Base-by-base conservation (phyloP, 2,888 invertebrate genomes). In the Eilema caniola region DNA sequence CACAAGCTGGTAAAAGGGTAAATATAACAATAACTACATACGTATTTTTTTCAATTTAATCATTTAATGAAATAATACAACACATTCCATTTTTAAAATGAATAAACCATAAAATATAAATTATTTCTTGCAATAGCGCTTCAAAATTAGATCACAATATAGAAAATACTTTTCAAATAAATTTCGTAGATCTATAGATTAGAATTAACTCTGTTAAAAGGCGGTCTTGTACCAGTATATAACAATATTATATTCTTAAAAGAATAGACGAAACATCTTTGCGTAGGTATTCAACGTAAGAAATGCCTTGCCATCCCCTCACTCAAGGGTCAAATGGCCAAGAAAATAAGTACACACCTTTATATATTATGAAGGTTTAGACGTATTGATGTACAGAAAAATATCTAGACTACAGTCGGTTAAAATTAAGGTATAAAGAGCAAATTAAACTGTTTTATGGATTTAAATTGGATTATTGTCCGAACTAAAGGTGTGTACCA, bases 11-110 rank as follows among this genome's bases (percentile, higher is more conserved):
- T 20, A 12, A 33, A 28, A 59, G 14, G 20, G n/a, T 28, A 16
- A 24, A 16, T 28, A 23, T 0, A 53, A 68, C 68, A 57, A 69
- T 79, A 80, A 82, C 62, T 3, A 62, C 56, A 68, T n/a, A 62
- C 56, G 66, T n/a, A 65, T 59, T 60, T 31, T 64, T 66, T 75
- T 71, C 73, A 73, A 69, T 65, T 78, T 78, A 75, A 81, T 85
- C 79, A 88, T 67, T 64, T 72, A 75, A 61, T 65, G 12, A 73
- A 72, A 71, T 74, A 80, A 70, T 72, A 76, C 70, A 57, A 75
- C 68, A 74, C 60, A 56, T 78, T 79, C 64, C 66, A 77, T 75
- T 80, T 82, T 68, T 60, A 16, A 81, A 84, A 84, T 82, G 77
- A 85, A 82, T 81, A 80, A 74, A 71, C 61, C 62, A 61, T 56